Evolutionary conservation across 2,888 invertebrate genomes (phyloP), one percentile per base, ranked within the genome.

Genomic region (Chrysopilus asiliformis): DNA sequence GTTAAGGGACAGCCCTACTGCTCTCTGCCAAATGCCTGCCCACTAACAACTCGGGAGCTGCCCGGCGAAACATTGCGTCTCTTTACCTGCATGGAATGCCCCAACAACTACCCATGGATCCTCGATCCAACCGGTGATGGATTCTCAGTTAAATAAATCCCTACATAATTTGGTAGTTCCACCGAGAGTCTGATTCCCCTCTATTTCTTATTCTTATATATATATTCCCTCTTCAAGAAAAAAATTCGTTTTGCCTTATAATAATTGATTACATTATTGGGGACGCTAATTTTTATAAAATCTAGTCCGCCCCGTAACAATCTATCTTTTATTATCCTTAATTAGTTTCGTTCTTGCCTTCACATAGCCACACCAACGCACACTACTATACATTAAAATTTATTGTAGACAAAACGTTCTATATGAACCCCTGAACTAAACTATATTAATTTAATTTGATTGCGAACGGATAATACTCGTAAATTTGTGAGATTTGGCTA

Each of bases 31-130:
- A 91, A 91, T 56, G 81, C 89, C 36, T 91, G 91, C 59, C 83
- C 89, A 10, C 65, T 90, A 49, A 87, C 79, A 30, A 90, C 90
- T 41, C 71, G 89, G 53, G 91, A 91, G 65, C 66, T 91, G 47
- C 90, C 90, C 20, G 90, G 90, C 43, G 90, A 91, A 65, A 89
- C 86, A 32, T 72, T 90, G 32, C 80, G 90, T 59, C 72, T 91
- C 40, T 90, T 90, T 70, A 91, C 91, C 38, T 91, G 91, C 65
- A 86, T 90, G 83, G 90, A 91, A 63, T 91, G 91, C 62, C 91
- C 91, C 42, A 85, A 89, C 60, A 87, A 90, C 66, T 91, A 91
- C 58, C 91, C 91, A 38, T 91, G 90, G 90, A 79, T 91, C 55
- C 69, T 89, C 53, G 90, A 91, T 67, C 90, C 90, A 45, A 90